Percentiles rank a stretch among this genome's conserved stretches.
phyloP scores from a whole-genome alignment of 2,113 vertebrate genomes.

The Urocynchramus pylzowi region DNA sequence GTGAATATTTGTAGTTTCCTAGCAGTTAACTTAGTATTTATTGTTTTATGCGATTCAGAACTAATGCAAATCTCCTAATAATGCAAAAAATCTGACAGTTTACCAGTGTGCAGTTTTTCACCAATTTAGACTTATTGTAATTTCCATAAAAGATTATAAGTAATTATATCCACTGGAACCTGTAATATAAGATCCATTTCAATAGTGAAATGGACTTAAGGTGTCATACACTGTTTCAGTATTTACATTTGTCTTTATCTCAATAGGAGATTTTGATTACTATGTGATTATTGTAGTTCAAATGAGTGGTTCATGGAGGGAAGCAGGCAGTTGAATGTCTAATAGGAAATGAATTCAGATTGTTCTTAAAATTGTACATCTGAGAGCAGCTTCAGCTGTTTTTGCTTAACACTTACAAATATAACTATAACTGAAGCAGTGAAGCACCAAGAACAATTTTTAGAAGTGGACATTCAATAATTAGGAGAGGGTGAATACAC shows the following conservation, averaged over 20 bases:
- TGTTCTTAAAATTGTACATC: background rate
- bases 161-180: background rate
- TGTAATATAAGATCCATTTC: background rate
- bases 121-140: background rate
- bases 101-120: background rate
- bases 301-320: background rate
- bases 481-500: background rate
- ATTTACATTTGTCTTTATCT: conserved; percentile 8
- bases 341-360: background rate
- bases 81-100: background rate
- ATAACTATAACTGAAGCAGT: background rate
- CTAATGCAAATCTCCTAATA: background rate
- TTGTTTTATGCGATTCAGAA: background rate
- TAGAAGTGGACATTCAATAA: background rate
- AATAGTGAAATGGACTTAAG: background rate
- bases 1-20: background rate
- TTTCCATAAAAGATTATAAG: background rate
- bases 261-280: background rate
- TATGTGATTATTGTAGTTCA: background rate
- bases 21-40: background rate
- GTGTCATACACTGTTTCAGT: background rate
- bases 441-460: background rate
- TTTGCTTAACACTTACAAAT: background rate
- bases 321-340: background rate
- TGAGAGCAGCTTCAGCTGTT: background rate